Percentiles rank a stretch among this genome's conserved stretches.
Conservation (phyloP, 2,797 vertebrate genomes). For the Phalanger gymnotis region DNA sequence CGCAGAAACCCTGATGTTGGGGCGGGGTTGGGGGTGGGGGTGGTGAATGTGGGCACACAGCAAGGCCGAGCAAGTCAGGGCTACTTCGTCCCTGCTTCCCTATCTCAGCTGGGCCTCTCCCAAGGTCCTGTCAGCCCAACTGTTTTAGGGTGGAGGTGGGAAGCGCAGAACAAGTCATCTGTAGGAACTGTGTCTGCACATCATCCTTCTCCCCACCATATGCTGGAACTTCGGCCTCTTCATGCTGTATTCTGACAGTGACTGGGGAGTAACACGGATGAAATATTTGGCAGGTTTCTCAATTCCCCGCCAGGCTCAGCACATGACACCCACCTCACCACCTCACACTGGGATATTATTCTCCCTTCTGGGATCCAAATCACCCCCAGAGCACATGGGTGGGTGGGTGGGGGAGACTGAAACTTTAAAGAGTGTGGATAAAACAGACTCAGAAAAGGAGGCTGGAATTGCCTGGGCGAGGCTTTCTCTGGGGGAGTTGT, state of each 20-base stretch:
- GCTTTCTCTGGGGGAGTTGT: no score
- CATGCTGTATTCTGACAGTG: background rate
- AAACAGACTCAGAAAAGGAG: no score
- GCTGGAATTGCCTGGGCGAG: no score
- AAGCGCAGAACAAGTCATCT: background rate
- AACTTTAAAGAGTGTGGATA: background rate
- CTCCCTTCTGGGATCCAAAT: background rate
- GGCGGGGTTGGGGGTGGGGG: background rate
- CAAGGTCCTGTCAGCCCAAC: background rate
- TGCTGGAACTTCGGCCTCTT: background rate
- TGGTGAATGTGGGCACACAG: background rate
- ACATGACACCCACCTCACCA: background rate
- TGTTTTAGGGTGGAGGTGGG: background rate
- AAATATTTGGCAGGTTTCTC: background rate
- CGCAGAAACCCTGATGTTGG: background rate
- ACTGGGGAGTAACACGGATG: background rate
- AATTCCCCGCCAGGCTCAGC: background rate
- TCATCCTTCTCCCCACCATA: background rate
- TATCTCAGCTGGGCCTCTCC: background rate
- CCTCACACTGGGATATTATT: background rate
- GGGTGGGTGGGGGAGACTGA: no score
- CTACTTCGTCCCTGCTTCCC: background rate
- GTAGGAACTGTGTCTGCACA: background rate
- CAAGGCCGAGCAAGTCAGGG: background rate
- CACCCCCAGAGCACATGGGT: background rate